Conservation (phyloP, 35 echinoderm and acorn worm species). For the Diadema setosum region DNA sequence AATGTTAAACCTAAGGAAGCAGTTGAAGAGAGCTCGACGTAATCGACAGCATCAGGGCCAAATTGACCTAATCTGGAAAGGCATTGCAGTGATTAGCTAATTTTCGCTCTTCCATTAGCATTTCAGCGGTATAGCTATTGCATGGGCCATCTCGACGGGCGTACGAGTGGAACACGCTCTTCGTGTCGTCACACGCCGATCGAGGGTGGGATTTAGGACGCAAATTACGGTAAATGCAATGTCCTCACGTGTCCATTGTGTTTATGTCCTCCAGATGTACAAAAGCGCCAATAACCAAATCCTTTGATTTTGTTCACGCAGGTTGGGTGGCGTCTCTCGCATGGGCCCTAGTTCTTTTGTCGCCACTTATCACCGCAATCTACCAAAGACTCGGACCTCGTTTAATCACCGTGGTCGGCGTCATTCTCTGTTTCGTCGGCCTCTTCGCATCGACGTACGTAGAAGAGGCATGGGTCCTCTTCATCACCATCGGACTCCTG, state of each 20-base stretch:
- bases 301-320: not conserved
- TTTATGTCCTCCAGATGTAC: not conserved
- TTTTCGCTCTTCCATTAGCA: no score
- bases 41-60: no score
- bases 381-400: not conserved
- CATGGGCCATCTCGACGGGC: no score
- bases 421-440: not conserved
- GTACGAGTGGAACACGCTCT: no score
- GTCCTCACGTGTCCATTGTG: not conserved
- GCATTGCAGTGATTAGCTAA: no score
- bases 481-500: not conserved
- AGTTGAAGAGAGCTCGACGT: no score
- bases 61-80: no score
- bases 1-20: no score
- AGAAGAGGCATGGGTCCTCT: not conserved
- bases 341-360: not conserved
- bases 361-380: not conserved
- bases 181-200: no score
- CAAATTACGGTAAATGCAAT: not conserved
- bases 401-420: not conserved
- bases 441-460: not conserved
- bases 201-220: no score
- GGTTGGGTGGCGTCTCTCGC: not conserved
- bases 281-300: not conserved
- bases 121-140: no score